A percentile compares a stretch with the other conserved stretches of the same genome.
These are phyloP conservation scores for Drosophila malerkotliana DNA, from an alignment of 1,140 invertebrate species.

Conservation along the genomic window DNA sequence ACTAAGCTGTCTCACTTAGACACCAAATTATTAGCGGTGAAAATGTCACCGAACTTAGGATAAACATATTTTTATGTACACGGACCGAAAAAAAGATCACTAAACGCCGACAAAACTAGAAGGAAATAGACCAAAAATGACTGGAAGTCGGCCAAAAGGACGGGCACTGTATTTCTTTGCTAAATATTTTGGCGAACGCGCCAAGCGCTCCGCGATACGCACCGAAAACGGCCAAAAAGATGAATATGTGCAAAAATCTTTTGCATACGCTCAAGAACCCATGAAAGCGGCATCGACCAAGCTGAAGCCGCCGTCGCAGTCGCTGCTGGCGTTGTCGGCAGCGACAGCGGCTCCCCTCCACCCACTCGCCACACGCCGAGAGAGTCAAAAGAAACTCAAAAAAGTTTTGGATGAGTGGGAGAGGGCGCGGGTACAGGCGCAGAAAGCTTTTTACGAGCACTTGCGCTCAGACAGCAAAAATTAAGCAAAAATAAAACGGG, in stretches of 20 bases:
- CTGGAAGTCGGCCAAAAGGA: slow-evolving; percentile 15
- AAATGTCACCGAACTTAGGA: neutral
- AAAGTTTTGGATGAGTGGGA: slow-evolving; percentile 7
- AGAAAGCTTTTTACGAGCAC: slow-evolving; percentile 71
- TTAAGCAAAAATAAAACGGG: slow-evolving; percentile 63
- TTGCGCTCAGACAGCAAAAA: slow-evolving; percentile 69
- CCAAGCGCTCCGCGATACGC: slow-evolving; percentile 76
- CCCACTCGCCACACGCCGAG: slow-evolving; percentile 19
- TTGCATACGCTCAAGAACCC: slow-evolving; percentile 84
- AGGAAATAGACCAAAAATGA: neutral
- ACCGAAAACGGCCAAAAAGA: slow-evolving; percentile 84
- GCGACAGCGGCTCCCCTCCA: slow-evolving; percentile 8
- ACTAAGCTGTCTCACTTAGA: neutral
- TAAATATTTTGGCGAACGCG: slow-evolving; percentile 55
- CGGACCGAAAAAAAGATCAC: neutral
- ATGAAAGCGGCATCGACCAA: slow-evolving; percentile 61
- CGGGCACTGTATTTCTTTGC: slow-evolving; percentile 53
- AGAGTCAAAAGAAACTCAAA: slow-evolving; percentile 52
- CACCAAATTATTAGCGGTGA: neutral
- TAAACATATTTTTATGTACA: neutral
- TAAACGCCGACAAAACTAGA: neutral
- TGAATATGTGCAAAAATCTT: slow-evolving; percentile 84
- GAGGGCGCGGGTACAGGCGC: slow-evolving; percentile 40
- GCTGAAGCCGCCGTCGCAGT: slow-evolving; percentile 52
- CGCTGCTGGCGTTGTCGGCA: slow-evolving; percentile 42